Conservation (phyloP, 2,888 invertebrate species). For the Theretra japonica region DNA sequence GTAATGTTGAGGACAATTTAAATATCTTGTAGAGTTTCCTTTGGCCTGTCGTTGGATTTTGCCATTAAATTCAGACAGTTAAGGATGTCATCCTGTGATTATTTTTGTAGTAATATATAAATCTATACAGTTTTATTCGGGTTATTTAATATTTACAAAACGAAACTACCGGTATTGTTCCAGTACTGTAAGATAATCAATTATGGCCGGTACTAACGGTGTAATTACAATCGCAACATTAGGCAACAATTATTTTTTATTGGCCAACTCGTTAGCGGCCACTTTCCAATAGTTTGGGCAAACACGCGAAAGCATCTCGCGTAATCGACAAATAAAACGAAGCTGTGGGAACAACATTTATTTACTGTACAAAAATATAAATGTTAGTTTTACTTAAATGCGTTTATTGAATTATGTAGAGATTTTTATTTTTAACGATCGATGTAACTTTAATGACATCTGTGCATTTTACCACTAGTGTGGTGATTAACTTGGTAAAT, state of each 20-base stretch:
- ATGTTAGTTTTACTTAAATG: too few species aligned
- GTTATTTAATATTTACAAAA: conserved; percentile 1
- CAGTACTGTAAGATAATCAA: conserved; percentile 10
- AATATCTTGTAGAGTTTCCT: too few species aligned
- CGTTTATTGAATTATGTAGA: too few species aligned
- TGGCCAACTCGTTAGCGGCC: conserved; percentile 12
- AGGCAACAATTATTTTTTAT: conserved; percentile 17
- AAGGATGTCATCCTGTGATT: neutral
- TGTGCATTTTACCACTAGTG: too few species aligned
- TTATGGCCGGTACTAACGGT: conserved; percentile 13
- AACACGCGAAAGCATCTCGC: neutral
- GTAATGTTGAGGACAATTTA: too few species aligned
- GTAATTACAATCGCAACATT: conserved; percentile 14
- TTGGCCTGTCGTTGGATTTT: too few species aligned
- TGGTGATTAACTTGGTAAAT: too few species aligned
- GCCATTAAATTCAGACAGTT: too few species aligned
- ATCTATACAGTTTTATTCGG: neutral
- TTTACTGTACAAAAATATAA: too few species aligned
- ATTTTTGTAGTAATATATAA: neutral
- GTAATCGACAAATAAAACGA: neutral
- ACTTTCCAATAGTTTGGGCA: conserved; percentile 19
- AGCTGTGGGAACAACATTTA: neutral
- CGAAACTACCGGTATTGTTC: neutral
- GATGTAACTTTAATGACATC: too few species aligned
- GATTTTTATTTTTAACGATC: too few species aligned